Evolutionary conservation across 2,888 invertebrate species (phyloP).

Genomic region (Exephanes ischioxanthus): DNA sequence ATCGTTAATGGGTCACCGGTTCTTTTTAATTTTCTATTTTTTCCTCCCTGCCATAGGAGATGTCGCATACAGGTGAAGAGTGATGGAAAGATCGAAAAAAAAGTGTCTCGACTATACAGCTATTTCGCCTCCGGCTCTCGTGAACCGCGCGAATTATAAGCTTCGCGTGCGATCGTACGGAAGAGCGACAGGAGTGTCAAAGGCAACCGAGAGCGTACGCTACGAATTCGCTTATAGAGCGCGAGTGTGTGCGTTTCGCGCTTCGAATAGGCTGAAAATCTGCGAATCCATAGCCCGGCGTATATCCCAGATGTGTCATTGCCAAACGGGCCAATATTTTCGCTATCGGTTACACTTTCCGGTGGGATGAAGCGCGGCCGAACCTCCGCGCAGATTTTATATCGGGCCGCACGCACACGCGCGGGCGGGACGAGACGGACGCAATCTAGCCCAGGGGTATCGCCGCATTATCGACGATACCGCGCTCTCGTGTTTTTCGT

Average conservation of each 20-base stretch:
- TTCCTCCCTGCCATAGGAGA: background rate
- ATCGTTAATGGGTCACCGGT: constrained; percentile 21
- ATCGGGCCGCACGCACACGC: constrained; percentile 23
- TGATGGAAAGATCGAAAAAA: constrained; percentile 29
- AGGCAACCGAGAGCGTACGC: constrained; percentile 66
- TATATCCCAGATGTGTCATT: constrained; percentile 64
- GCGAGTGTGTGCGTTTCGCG: background rate
- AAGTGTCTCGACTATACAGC: constrained; percentile 6
- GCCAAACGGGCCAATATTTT: constrained; percentile 67
- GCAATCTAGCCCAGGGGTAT: constrained; percentile 63
- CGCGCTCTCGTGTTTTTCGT: constrained; percentile 29
- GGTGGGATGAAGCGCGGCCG: constrained; percentile 25
- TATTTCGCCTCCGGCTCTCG: constrained; percentile 5
- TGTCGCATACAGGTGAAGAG: background rate
- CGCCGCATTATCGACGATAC: constrained; percentile 66
- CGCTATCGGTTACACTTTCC: constrained; percentile 69
- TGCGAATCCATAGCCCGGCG: constrained; percentile 14
- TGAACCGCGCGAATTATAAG: constrained; percentile 72
- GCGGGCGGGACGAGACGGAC: constrained; percentile 9
- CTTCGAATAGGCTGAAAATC: background rate
- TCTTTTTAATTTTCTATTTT: background rate
- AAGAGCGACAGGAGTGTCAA: constrained; percentile 76
- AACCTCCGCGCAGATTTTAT: constrained; percentile 52
- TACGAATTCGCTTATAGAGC: constrained; percentile 14
- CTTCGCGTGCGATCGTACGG: constrained; percentile 72